Conservation (phyloP, 2,113 vertebrate genomes). For the Phocoena sinus region DNA sequence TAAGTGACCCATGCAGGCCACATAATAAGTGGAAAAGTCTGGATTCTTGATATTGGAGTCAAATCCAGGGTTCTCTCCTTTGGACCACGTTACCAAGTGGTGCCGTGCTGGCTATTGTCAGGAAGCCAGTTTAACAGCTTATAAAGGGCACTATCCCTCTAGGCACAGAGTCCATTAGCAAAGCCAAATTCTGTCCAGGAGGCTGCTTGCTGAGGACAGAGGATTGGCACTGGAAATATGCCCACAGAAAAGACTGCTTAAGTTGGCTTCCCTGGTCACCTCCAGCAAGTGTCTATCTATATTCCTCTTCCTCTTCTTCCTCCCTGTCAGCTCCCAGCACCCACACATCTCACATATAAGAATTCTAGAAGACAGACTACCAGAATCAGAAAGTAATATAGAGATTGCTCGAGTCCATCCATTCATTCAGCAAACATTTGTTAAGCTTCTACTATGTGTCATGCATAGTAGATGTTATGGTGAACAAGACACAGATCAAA, state of each 20-base stretch:
- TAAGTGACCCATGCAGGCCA: neutral
- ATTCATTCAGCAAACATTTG: neutral
- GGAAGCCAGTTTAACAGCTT: conserved; percentile 27
- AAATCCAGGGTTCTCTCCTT: neutral
- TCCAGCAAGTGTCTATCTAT: neutral
- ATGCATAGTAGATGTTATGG: neutral
- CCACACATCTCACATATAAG: neutral
- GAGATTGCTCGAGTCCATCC: neutral
- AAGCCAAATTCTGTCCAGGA: conserved; percentile 19
- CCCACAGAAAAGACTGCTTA: neutral
- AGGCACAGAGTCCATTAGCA: neutral
- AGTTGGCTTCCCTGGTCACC: neutral
- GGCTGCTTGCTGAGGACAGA: neutral
- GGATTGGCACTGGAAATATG: neutral
- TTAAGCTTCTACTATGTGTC: neutral
- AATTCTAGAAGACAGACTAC: neutral
- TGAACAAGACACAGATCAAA: neutral
- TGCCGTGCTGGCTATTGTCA: neutral
- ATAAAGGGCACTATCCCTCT: neutral
- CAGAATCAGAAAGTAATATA: neutral
- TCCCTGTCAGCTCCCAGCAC: neutral
- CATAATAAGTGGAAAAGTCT: neutral
- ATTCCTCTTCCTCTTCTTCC: neutral
- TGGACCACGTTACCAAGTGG: neutral
- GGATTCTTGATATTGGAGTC: neutral